Base-by-base conservation (phyloP, 2,113 vertebrate species). In the Scopus umbretta region DNA sequence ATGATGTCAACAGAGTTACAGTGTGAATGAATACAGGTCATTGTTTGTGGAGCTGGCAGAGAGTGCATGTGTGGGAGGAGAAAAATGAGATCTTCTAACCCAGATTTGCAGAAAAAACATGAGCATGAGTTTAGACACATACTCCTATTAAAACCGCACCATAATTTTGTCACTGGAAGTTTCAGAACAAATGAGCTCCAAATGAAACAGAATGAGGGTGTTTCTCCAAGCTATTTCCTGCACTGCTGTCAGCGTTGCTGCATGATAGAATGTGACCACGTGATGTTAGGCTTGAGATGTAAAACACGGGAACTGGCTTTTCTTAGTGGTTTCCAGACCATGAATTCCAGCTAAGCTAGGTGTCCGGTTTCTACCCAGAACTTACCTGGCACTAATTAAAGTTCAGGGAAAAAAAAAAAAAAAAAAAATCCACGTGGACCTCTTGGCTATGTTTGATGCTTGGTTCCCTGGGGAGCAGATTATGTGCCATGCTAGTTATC, bases 81-180 rank as follows among this genome's bases (percentile, higher is more conserved):
- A 92, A 95, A 96, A 96, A 95, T 94, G 74, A 97, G 91, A 92
- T 95, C 86, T 94, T 94, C 91, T 82, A 90, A 81, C 74, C 87
- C 74, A 8, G 63, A 76, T 95, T 95, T 92, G 91, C 63, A 96
- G 93, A 85, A 88, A 94, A 93, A 95, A 61, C 71, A 75, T 18
- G 27, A 86, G 72, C 83, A 95, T 83, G 91, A 65, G 42, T 83
- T 95, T 94, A 94, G 92, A 94, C 96, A 92, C 88, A 94, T 97
- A 96, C 76, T 86, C 87, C 91, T 97, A 70, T 90, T 97, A 97
- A 97, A 97, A 95, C 89, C 92, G 63, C 91, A 92, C 92, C 90
- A 83, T 90, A 71, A 53, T 91, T 97, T 97, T 97, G 90, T 97
- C 93, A 96, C 85, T 97, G 89, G 83, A 96, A 97, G 95, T 96